phyloP scores from a whole-genome alignment of 92 coral and sea anemone genomes.

The Montipora capitata region DNA sequence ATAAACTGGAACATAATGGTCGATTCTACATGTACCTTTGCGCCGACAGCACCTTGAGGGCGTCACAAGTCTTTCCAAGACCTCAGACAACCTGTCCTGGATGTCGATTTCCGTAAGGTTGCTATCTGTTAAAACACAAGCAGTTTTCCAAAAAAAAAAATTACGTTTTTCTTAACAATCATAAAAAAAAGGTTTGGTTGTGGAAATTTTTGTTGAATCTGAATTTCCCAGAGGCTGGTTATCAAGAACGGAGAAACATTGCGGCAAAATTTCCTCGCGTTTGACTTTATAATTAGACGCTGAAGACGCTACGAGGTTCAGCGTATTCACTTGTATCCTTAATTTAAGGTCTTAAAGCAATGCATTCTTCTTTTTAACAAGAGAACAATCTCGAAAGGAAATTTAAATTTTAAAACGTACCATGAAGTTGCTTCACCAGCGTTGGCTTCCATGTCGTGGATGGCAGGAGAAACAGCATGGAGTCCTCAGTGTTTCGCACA shows the following conservation, averaged over 20 bases:
- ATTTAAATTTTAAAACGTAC: conserved; percentile 14
- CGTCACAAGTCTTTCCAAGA: too few relatives aligned
- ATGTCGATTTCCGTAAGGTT: too few relatives aligned
- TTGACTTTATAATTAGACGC: conserved; percentile 24
- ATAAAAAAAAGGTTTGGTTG: conserved; percentile 27
- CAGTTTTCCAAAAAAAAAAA: conserved; percentile 12
- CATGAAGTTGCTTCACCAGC: conserved; percentile 38
- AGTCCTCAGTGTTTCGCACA: conserved; percentile 10
- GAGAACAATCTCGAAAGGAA: conserved; percentile 17
- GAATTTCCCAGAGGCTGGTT: conserved; percentile 38
- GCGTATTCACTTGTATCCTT: conserved; percentile 16
- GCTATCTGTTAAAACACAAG: too few relatives aligned
- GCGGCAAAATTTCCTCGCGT: conserved; percentile 15
- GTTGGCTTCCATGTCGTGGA: conserved; percentile 29
- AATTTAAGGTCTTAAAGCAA: conserved; percentile 32
- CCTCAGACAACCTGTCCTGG: too few relatives aligned
- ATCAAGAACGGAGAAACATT: conserved; percentile 22
- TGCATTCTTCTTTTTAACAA: conserved; percentile 14
- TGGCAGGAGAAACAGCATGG: conserved; percentile 38
- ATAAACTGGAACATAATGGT: conserved; percentile 17
- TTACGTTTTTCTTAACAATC: conserved; percentile 27
- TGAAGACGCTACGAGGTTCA: conserved; percentile 13
- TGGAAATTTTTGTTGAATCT: conserved; percentile 20
- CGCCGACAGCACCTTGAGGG: too few relatives aligned
- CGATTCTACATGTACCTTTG: conserved; percentile 24